Conservation (phyloP, 2,888 invertebrate species). For the Dryomyza anilis region DNA sequence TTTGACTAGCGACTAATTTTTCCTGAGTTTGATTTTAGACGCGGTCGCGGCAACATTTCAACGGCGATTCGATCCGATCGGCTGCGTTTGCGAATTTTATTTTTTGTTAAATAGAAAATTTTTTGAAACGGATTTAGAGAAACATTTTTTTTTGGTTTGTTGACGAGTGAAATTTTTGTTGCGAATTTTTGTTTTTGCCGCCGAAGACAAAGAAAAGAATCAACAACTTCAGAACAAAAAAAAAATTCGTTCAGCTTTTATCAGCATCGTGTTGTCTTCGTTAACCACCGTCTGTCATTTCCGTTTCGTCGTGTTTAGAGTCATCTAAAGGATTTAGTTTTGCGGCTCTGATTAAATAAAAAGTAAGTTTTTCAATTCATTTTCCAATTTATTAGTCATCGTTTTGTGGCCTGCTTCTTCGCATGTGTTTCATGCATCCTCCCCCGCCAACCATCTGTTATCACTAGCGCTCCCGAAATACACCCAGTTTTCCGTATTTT, state of each 20-base stretch:
- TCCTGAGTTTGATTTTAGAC: constrained; percentile 41
- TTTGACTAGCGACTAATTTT: constrained; percentile 36
- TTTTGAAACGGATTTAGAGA: neutral
- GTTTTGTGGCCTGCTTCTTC: too few species aligned
- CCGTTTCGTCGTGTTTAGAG: neutral
- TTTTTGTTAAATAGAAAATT: neutral
- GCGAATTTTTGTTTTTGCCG: neutral
- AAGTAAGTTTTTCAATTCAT: neutral
- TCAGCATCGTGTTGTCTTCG: neutral
- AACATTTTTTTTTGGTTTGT: neutral
- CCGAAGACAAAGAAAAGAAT: neutral
- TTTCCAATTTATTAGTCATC: neutral
- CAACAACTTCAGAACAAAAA: neutral
- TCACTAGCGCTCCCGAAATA: neutral
- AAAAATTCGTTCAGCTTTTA: neutral
- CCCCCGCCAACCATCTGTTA: too few species aligned
- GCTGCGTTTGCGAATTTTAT: too few species aligned
- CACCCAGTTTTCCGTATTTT: neutral
- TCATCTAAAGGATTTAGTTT: neutral
- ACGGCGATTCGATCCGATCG: neutral
- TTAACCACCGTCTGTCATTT: neutral
- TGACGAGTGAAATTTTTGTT: too few species aligned
- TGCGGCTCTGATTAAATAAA: neutral
- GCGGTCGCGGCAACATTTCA: constrained; percentile 32
- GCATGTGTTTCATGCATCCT: too few species aligned